A percentile compares a stretch with the other conserved stretches of the same genome.
phyloP scores from a whole-genome alignment of 2,797 vertebrate species.

The Periparus ater region DNA sequence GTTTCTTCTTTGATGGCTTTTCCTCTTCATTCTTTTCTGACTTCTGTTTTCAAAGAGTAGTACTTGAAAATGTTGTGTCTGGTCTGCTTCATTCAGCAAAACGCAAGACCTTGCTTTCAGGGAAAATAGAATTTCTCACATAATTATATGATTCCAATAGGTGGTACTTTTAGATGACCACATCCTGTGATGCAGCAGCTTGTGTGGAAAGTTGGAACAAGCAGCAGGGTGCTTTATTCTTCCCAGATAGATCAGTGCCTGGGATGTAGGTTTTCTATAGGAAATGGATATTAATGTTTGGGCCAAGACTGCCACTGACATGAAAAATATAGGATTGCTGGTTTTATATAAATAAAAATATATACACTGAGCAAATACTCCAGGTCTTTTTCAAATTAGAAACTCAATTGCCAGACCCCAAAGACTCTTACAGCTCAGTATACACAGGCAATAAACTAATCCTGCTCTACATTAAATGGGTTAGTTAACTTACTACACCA shows the following conservation, averaged over 20 bases:
- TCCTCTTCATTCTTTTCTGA: not conserved
- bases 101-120: not conserved
- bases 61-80: not conserved
- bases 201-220: not conserved
- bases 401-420: not conserved
- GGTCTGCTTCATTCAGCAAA: not conserved
- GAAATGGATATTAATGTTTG: not conserved
- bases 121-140: not conserved
- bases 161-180: not conserved
- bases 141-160: not conserved
- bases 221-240: not conserved
- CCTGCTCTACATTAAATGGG: not conserved
- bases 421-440: not conserved
- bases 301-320: not conserved
- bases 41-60: not conserved
- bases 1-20: not conserved
- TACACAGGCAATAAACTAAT: not conserved
- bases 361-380: not conserved
- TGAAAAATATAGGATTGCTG: not conserved
- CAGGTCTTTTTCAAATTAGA: not conserved
- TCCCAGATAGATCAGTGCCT: not conserved
- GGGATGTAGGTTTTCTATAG: not conserved
- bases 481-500: not conserved
- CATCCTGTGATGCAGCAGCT: not conserved
- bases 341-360: not conserved